Percentiles rank a stretch among this genome's conserved stretches.
Conservation (phyloP, 2,797 vertebrate species). For the Brachyrhaphis roseni region DNA sequence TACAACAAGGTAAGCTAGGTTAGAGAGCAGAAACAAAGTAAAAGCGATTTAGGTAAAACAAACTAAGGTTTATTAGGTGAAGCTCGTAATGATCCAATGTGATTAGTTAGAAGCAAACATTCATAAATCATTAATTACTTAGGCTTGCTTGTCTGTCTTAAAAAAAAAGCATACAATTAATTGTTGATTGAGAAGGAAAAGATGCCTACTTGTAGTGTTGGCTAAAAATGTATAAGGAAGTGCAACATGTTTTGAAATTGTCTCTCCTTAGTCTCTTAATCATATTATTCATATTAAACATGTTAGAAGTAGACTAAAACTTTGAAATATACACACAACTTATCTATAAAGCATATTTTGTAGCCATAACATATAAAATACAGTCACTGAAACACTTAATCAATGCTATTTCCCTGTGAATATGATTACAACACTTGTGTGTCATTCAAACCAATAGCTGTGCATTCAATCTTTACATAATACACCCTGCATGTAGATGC, state of each 20-base stretch:
- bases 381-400: conserved; percentile 40
- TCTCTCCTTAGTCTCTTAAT: conserved; percentile 16
- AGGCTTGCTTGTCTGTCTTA: background rate
- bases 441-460: conserved; percentile 32
- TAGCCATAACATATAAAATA: conserved; percentile 10
- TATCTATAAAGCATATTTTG: conserved; percentile 30
- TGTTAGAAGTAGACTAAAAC: conserved; percentile 3
- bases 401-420: conserved; percentile 47
- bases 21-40: conserved; percentile 9
- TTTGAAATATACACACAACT: conserved; percentile 1
- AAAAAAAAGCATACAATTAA: conserved; percentile 7
- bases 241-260: conserved; percentile 30
- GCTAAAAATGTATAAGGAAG: conserved; percentile 47
- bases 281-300: conserved; percentile 12
- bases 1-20: conserved; percentile 5
- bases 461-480: conserved; percentile 63
- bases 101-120: conserved; percentile 14
- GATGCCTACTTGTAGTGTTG: conserved; percentile 11
- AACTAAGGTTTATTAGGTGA: conserved; percentile 20
- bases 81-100: conserved; percentile 7
- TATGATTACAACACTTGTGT: conserved; percentile 47
- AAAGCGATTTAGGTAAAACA: background rate
- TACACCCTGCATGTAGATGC: conserved; percentile 37
- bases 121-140: conserved; percentile 3
- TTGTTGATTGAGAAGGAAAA: conserved; percentile 11